Evolutionary conservation across 2,888 invertebrate species (phyloP), one percentile per base, ranked within the genome.

Genomic region (Zele albiditarsus): DNA sequence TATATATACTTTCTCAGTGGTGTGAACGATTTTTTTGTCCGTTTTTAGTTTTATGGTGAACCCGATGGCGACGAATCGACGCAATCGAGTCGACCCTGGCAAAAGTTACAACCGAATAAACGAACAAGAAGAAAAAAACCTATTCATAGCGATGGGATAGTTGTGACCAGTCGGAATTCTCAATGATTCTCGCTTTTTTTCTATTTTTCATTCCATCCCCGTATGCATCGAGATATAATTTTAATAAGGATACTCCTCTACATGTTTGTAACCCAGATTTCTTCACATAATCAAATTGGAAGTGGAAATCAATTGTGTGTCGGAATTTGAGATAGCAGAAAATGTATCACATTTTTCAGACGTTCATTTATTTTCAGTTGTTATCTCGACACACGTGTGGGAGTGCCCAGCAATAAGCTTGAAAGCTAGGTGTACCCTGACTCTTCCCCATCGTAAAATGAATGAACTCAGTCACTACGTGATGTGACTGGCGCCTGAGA

Each of bases 391-490:
- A 16, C 60, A 57, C 20, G 25, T 53, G 69, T 33, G 33, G 25
- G 33, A 71, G 60, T 71, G 42, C 16, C 42, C 27, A 60, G 46
- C 27, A 62, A 71, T 71, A 71, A 62, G 31, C n/a, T 31, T 28
- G 38, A 71, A 60, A 46, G 38, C 58, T 23, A 12, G 31, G 42
- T 46, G 33, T 49, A 70, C 66, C 60, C 68, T 80, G 72, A 73
- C 66, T 81, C 80, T 83, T 82, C 82, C 67, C 63, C 63, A 63
- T 62, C 85, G 83, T 82, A 81, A 82, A 83, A 79, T 84, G 81
- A 86, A 86, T 84, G 83, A 84, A 84, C 83, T 80, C 77, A 75
- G 75, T 66, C 33, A n/a, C 80, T 73, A 84, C 86, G 86, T 86
- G 86, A 84, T 80, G 77, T 80, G 83, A 85, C 83, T 84, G 78